Evolutionary conservation across 1,140 invertebrate genomes (phyloP), one percentile per base, ranked within the genome.

Genomic region (Lethrus apterus): DNA sequence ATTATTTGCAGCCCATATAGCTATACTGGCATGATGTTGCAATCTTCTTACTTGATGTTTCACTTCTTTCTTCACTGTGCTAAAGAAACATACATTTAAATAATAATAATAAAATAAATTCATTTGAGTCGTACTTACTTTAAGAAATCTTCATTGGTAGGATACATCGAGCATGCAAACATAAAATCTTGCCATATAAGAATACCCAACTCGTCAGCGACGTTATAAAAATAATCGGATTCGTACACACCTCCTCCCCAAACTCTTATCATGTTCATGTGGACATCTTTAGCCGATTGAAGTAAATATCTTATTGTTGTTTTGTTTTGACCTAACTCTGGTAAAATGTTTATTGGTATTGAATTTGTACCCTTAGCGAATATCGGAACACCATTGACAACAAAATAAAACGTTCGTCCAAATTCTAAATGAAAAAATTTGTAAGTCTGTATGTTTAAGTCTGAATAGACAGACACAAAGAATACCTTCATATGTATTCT

Each of bases 221-320:
- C 65, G 40, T 88, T 73, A 64, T 98, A 99, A 64, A 98, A 98
- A 19, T 79, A 73, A 51, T 98, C 90, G 0, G 80, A 81, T 65
- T 98, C 94, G 60, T 98, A 99, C 1, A 93, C 70, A 32, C 96
- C 96, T 3, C 96, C 96, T 14, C 96, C 96, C 96, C 96, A 99
- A 1, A 99, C 87, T 11, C 96, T 72, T 1, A 99, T 65, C 79
- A 93, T 90, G 62, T 96, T 94, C 84, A 95, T 93, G 59, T 98
- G 77, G 0, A 84, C 80, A 24, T 86, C 77, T 51, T 77, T 79
- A 0, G 83, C 82, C 0, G 89, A 83, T 19, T 67, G 52, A 2
- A 99, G 60, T 1, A 97, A 67, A 43, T 77, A 56, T 14, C 46
- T 34, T 26, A 65, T 60, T 0, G 33, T 52, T 40, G 41, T 44